These are phyloP conservation scores for Parnassius apollo DNA, from an alignment of 2,888 invertebrate species.

Conservation along the genomic window DNA sequence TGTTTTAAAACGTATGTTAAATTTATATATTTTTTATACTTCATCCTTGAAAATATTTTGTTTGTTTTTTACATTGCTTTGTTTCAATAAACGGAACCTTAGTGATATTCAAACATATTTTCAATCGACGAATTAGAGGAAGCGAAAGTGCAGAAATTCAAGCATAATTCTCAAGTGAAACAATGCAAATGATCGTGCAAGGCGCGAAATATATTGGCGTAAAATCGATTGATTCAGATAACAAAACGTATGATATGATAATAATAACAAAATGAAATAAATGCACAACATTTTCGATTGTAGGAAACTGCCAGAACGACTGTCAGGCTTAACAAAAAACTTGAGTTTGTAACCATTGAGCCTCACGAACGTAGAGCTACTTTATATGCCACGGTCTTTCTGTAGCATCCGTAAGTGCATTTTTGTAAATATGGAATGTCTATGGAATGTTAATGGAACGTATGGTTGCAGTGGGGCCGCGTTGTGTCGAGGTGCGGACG, in stretches of 20 bases:
- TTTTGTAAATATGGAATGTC: conserved; percentile 23
- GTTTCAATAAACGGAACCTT: no score
- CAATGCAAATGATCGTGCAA: conserved; percentile 13
- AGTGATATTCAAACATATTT: not conserved
- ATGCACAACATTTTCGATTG: conserved; percentile 2
- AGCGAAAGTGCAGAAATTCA: conserved; percentile 7
- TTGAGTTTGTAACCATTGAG: not conserved
- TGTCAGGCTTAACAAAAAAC: not conserved
- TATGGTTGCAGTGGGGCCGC: conserved; percentile 40
- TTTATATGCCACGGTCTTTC: conserved; percentile 3
- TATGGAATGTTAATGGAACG: conserved; percentile 28
- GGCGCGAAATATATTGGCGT: conserved; percentile 1
- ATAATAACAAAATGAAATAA: conserved; percentile 3
- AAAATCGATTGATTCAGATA: not conserved
- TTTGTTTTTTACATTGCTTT: no score
- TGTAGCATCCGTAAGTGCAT: conserved; percentile 7
- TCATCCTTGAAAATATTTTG: no score
- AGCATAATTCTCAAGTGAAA: conserved; percentile 5
- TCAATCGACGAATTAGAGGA: not conserved
- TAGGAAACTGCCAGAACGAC: conserved; percentile 8
- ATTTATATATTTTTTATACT: no score
- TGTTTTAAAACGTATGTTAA: no score
- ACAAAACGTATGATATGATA: not conserved
- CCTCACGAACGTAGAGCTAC: not conserved
- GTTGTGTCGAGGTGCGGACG: conserved; percentile 35